Evolutionary conservation across 2,113 vertebrate species (phyloP).

Genomic region (Poeciliopsis prolifica): DNA sequence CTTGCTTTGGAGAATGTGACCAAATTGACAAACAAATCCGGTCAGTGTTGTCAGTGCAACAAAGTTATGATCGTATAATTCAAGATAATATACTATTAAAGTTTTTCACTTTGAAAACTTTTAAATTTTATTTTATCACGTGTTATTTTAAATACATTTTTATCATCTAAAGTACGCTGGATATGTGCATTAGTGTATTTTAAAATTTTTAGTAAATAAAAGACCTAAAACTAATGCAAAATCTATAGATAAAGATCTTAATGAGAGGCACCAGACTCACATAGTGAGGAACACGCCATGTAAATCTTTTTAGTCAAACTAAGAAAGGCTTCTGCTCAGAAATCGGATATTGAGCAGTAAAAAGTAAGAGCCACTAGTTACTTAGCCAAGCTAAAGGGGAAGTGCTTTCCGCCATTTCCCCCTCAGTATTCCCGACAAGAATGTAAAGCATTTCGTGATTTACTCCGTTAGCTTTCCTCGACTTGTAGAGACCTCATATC

Average conservation of each 20-base stretch:
- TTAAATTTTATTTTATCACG: no score
- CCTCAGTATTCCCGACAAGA: not conserved
- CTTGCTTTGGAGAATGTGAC: no score
- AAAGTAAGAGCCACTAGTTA: not conserved
- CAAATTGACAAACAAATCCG: no score
- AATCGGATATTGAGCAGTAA: not conserved
- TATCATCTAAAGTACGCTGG: not conserved
- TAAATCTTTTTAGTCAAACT: no score
- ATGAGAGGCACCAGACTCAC: not conserved
- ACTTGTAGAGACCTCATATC: not conserved
- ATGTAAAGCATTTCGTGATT: not conserved
- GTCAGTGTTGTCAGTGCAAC: no score
- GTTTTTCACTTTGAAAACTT: no score
- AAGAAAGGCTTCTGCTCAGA: no score
- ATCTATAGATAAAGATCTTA: no score
- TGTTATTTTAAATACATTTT: no score
- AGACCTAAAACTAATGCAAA: not conserved
- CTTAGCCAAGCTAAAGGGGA: not conserved
- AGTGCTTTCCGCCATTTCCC: not conserved
- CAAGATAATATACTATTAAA: no score
- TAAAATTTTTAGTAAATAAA: not conserved
- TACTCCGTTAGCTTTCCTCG: not conserved
- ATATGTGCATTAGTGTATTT: not conserved
- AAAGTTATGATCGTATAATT: no score
- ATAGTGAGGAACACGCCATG: no score